Percentiles rank a stretch among this genome's conserved stretches.
Evolutionary conservation across 2,888 invertebrate species (phyloP).

Genomic region (Sepiola atlantica): DNA sequence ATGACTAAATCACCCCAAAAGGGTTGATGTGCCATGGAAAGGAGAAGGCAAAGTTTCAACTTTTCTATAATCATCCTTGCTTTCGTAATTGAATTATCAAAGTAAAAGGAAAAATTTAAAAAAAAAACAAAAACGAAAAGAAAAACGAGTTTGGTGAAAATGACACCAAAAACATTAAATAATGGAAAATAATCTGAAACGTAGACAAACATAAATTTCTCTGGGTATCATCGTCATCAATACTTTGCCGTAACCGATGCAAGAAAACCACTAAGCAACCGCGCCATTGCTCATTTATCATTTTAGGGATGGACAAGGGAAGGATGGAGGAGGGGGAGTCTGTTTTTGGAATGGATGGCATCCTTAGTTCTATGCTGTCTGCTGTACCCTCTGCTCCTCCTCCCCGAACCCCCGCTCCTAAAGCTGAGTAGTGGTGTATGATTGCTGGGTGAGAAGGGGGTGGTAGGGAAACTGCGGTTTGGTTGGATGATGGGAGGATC

Average conservation of each 20-base stretch:
- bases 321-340: background rate
- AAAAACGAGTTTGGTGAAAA: background rate
- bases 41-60: too few relatives aligned
- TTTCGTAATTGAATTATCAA: too few relatives aligned
- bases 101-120: too few relatives aligned
- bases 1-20: too few relatives aligned
- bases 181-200: background rate
- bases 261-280: background rate
- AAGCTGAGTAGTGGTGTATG: background rate
- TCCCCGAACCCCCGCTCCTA: too few relatives aligned
- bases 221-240: background rate
- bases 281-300: background rate
- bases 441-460: conserved; percentile 5
- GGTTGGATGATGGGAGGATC: background rate
- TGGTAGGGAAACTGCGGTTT: background rate
- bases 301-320: background rate
- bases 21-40: too few relatives aligned
- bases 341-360: conserved; percentile 19
- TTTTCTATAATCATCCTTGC: too few relatives aligned
- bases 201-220: background rate
- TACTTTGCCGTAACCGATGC: background rate
- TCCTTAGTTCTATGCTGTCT: background rate
- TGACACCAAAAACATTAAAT: background rate
- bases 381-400: background rate
- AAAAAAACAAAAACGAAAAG: too few relatives aligned